These are phyloP conservation scores for Colinus virginianus DNA, from an alignment of 2,113 vertebrate genomes.

Conservation along the genomic window DNA sequence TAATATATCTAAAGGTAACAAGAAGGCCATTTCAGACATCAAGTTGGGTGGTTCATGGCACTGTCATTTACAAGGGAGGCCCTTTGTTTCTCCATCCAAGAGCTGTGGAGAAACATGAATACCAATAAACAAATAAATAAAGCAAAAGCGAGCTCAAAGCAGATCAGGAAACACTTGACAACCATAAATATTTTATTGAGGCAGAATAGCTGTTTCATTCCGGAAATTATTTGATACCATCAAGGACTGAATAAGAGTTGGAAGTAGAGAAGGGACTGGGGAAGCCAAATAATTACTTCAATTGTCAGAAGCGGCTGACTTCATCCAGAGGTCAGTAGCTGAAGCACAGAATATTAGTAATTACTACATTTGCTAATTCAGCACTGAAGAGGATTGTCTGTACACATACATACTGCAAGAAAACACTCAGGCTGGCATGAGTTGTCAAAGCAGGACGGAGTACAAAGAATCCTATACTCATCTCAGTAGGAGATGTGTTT, in stretches of 20 bases:
- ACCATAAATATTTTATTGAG: conserved; percentile 51
- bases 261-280: conserved; percentile 30
- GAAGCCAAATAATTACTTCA: conserved; percentile 6
- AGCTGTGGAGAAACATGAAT: background rate
- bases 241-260: conserved; percentile 55
- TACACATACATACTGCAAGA: background rate
- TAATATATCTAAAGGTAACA: background rate
- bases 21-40: background rate
- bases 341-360: background rate
- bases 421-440: fast-evolving
- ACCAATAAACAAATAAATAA: conserved; percentile 11
- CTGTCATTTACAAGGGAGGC: background rate
- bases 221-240: conserved; percentile 76
- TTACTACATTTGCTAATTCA: background rate
- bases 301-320: background rate
- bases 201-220: conserved; percentile 69
- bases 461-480: background rate
- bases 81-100: background rate
- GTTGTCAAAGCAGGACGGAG: background rate
- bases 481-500: no score
- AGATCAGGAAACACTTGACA: conserved; percentile 62
- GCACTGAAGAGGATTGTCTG: background rate
- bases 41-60: background rate
- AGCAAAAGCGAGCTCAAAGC: conserved; percentile 22
- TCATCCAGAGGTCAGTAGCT: background rate